Percentiles rank a stretch among this genome's conserved stretches.
These are phyloP conservation scores for Dorcus parallelipipedus DNA, from an alignment of 2,888 invertebrate species.

Conservation along the genomic window DNA sequence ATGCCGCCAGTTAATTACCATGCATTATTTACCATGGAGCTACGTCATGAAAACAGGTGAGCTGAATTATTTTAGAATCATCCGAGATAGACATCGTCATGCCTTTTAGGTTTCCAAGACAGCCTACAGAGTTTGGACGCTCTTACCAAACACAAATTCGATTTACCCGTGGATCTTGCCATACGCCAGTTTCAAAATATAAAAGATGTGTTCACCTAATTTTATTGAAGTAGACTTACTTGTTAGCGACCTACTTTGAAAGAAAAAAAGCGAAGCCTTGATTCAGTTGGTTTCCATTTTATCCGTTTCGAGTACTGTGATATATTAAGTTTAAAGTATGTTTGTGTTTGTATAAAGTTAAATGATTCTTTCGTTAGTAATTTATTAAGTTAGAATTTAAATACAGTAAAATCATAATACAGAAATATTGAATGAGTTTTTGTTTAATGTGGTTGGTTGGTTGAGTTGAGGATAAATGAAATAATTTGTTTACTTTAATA, in stretches of 20 bases:
- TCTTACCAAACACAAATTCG: slow-evolving; percentile 80
- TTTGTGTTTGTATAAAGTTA: too few relatives aligned
- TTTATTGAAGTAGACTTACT: background rate
- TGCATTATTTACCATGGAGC: slow-evolving; percentile 86
- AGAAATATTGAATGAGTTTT: too few relatives aligned
- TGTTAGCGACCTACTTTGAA: too few relatives aligned
- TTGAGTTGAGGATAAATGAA: too few relatives aligned
- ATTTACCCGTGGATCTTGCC: slow-evolving; percentile 93
- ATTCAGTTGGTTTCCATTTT: background rate
- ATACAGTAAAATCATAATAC: too few relatives aligned
- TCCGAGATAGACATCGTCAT: background rate
- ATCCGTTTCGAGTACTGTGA: background rate
- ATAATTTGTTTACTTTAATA: too few relatives aligned
- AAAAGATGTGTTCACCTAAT: slow-evolving; percentile 87
- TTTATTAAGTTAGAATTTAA: too few relatives aligned
- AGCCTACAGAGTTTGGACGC: slow-evolving; percentile 86
- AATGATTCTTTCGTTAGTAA: too few relatives aligned
- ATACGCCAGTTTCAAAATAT: slow-evolving; percentile 96
- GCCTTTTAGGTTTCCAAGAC: slow-evolving; percentile 83
- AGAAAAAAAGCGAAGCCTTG: too few relatives aligned
- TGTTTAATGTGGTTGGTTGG: too few relatives aligned
- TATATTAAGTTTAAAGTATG: background rate
- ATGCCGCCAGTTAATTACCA: slow-evolving; percentile 73
- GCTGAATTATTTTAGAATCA: slow-evolving; percentile 11
- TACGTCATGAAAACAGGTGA: slow-evolving; percentile 89